phyloP scores from a whole-genome alignment of 2,113 vertebrate species.

The Arizona elegans region DNA sequence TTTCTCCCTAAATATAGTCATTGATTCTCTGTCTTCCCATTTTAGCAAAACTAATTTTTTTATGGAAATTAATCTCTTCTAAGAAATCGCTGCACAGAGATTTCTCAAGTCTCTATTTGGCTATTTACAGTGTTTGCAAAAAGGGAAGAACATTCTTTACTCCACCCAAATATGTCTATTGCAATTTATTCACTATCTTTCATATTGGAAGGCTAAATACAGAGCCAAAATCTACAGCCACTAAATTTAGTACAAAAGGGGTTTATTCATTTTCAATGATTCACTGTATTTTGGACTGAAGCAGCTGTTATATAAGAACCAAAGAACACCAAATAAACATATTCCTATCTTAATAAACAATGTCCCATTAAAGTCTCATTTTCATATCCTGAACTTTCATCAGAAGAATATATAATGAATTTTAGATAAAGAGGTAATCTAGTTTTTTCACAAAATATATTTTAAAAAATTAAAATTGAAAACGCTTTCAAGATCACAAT shows the following conservation, averaged over 20 bases:
- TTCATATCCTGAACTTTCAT: not conserved
- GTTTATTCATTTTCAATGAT: conserved; percentile 32
- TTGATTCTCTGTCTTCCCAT: not conserved
- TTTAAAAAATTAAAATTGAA: not conserved
- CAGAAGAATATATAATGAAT: not conserved
- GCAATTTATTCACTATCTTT: conserved; percentile 35
- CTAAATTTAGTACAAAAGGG: conserved; percentile 47
- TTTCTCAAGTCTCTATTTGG: not conserved
- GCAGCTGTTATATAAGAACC: conserved; percentile 46
- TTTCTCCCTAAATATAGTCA: not conserved
- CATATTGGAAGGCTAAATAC: conserved; percentile 54
- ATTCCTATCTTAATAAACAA: conserved; percentile 41
- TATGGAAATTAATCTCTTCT: conserved; percentile 1
- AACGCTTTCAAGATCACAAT: not conserved
- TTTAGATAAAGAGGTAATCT: not conserved
- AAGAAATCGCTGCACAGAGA: conserved; percentile 6
- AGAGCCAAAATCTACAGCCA: conserved; percentile 48
- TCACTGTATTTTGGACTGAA: not conserved
- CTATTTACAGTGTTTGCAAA: not conserved
- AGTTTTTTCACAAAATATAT: not conserved
- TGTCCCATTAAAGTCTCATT: conserved; percentile 37
- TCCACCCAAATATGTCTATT: conserved; percentile 28
- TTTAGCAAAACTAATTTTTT: conserved; percentile 4
- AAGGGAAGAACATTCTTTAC: not conserved
- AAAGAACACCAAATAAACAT: conserved; percentile 23